Evolutionary conservation across 2,113 vertebrate genomes (phyloP).

Genomic region (Grammomys dolichurus): DNA sequence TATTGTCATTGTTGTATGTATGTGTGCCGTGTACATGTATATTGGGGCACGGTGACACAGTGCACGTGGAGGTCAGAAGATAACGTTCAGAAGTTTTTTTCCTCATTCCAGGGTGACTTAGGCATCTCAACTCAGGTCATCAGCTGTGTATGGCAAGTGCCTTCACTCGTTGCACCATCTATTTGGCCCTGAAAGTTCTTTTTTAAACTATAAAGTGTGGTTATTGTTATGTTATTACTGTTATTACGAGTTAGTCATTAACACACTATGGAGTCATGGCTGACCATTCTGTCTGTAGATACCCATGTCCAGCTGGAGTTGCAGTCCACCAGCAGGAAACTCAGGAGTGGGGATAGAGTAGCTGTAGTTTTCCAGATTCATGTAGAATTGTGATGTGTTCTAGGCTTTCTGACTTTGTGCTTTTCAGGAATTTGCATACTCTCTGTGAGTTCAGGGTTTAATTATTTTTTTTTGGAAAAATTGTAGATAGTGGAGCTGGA

Average conservation of each 20-base stretch:
- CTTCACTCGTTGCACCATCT: neutral
- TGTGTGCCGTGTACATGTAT: neutral
- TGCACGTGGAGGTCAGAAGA: neutral
- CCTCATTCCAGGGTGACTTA: neutral
- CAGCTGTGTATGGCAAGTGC: neutral
- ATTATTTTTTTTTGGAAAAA: neutral
- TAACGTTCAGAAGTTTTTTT: neutral
- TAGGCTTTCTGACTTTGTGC: neutral
- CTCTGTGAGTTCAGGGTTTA: neutral
- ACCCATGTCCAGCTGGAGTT: neutral
- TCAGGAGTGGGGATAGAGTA: neutral
- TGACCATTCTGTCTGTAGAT: neutral
- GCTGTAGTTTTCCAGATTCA: neutral
- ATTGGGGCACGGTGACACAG: neutral
- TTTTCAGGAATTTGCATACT: neutral
- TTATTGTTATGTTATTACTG: neutral
- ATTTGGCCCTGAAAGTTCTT: neutral
- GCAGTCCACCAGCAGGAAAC: neutral
- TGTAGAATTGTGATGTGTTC: neutral
- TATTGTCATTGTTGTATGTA: neutral
- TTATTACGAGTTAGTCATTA: neutral
- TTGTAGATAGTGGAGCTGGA: no score
- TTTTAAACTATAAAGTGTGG: neutral
- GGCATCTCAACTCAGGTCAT: neutral
- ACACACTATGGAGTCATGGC: neutral